These are phyloP conservation scores for Melinaea marsaeus DNA, from an alignment of 2,888 invertebrate genomes.

Conservation along the genomic window DNA sequence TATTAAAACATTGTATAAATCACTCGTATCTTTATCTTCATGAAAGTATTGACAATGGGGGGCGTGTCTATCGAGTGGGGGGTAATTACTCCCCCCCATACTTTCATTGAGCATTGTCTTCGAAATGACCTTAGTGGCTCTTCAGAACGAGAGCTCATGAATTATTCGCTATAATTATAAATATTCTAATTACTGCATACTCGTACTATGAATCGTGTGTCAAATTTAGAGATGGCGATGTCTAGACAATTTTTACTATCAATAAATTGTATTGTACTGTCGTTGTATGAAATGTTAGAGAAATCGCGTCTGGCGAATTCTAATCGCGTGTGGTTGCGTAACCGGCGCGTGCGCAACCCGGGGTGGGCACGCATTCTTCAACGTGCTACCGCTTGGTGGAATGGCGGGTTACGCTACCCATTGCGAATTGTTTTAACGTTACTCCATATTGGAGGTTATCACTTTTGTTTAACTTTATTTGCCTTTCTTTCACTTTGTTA, in stretches of 20 bases:
- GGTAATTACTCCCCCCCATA: constrained; percentile 63
- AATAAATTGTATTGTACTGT: constrained; percentile 56
- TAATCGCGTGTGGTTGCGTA: constrained; percentile 61
- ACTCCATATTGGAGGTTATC: too few relatives aligned
- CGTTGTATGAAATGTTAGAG: constrained; percentile 66
- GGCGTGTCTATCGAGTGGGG: constrained; percentile 69
- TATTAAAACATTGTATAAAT: constrained; percentile 9
- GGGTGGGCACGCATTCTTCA: constrained; percentile 69
- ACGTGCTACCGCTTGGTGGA: constrained; percentile 22
- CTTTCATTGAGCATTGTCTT: constrained; percentile 71
- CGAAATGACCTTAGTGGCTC: constrained; percentile 53
- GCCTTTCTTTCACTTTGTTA: too few relatives aligned
- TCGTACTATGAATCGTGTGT: background rate
- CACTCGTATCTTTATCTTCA: constrained; percentile 14
- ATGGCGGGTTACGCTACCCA: too few relatives aligned
- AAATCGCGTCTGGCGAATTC: constrained; percentile 70
- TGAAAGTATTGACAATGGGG: constrained; percentile 55
- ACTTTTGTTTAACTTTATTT: too few relatives aligned
- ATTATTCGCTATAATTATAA: background rate
- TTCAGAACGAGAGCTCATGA: constrained; percentile 21
- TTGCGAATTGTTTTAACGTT: too few relatives aligned
- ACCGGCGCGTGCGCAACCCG: constrained; percentile 54
- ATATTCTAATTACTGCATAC: too few relatives aligned
- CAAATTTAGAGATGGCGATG: constrained; percentile 28
- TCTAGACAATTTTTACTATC: constrained; percentile 60